Conservation (phyloP, 2,113 vertebrate genomes). For the Campylomormyrus tamandua region DNA sequence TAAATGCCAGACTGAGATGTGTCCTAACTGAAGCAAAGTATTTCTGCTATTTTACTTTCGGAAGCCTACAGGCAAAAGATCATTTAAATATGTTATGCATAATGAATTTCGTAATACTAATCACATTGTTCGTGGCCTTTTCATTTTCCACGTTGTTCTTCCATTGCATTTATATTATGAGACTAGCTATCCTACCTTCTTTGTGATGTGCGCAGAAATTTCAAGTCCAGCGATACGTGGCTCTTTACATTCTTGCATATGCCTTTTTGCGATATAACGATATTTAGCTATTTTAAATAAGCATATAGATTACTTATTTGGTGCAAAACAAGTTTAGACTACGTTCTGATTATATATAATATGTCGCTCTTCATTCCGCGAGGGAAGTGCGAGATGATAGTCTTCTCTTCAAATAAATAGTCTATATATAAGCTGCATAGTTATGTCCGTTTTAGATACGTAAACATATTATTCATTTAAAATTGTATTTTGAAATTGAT, state of each 20-base stretch:
- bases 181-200: background rate
- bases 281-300: background rate
- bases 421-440: background rate
- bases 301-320: background rate
- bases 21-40: background rate
- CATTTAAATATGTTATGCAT: background rate
- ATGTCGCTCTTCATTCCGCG: background rate
- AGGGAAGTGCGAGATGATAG: background rate
- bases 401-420: background rate
- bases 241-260: background rate
- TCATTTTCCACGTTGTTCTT: background rate
- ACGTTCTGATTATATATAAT: background rate
- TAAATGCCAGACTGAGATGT: background rate
- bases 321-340: background rate
- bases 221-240: background rate
- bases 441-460: background rate
- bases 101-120: background rate
- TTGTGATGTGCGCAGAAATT: background rate
- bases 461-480: background rate
- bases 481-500: background rate
- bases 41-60: constrained; percentile 3
- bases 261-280: background rate
- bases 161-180: background rate
- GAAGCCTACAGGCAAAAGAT: constrained; percentile 5
- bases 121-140: constrained; percentile 5